Evolutionary conservation across 2,797 vertebrate species (phyloP).

Genomic region (Periophthalmus magnuspinnatus): DNA sequence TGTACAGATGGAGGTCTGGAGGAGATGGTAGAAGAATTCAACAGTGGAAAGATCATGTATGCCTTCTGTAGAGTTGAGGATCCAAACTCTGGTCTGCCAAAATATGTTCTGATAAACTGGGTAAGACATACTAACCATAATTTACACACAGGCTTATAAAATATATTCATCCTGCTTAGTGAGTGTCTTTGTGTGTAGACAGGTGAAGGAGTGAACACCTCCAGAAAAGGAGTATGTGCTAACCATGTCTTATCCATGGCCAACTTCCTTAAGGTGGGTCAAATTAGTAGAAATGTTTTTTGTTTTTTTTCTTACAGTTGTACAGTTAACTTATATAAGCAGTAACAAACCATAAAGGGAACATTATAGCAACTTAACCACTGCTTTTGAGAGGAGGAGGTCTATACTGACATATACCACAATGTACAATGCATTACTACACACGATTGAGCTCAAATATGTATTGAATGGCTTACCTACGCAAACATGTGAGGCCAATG

Average conservation of each 20-base stretch:
- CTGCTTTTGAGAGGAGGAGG: not conserved
- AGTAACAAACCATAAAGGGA: not conserved
- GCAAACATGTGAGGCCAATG: not conserved
- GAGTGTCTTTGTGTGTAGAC: constrained; percentile 68
- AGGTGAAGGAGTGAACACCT: constrained; percentile 88
- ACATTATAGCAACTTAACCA: not conserved
- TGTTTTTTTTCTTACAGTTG: not conserved
- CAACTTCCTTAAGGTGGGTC: constrained; percentile 83
- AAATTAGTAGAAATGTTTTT: not conserved
- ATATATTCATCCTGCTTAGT: not conserved
- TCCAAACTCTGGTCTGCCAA: constrained; percentile 88
- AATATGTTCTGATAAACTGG: constrained; percentile 95
- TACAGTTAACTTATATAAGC: not conserved
- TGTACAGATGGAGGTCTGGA: constrained; percentile 86
- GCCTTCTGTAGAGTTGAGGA: constrained; percentile 90
- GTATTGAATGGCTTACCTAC: too few species aligned
- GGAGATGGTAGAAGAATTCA: constrained; percentile 91
- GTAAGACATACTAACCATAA: constrained; percentile 54
- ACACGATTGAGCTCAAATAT: not conserved
- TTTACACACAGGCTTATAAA: constrained; percentile 2
- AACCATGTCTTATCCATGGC: constrained; percentile 87
- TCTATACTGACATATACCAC: not conserved
- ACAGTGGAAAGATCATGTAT: constrained; percentile 94
- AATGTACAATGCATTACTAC: not conserved
- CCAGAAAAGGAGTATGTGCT: constrained; percentile 86